phyloP scores from a whole-genome alignment of 2,797 vertebrate species.

The Protosalanx chinensis region DNA sequence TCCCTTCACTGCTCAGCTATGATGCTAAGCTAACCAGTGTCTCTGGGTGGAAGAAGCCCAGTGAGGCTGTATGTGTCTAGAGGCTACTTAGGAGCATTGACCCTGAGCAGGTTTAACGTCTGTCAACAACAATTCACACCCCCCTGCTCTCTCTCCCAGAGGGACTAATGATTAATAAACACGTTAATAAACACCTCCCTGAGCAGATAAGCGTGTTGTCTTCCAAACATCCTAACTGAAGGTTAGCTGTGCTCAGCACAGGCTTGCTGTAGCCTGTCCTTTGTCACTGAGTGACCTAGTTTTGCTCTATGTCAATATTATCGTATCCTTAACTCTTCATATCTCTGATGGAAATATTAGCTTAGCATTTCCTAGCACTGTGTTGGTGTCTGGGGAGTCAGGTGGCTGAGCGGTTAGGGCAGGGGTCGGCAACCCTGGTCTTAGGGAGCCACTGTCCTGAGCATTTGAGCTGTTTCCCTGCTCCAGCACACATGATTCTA shows the following conservation, averaged over 20 bases:
- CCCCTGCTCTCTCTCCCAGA: background rate
- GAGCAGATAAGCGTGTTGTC: background rate
- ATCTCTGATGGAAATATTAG: background rate
- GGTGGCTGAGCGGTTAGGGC: too few relatives aligned
- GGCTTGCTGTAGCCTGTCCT: background rate
- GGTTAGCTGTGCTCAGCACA: background rate
- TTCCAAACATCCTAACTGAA: background rate
- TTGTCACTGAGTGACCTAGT: background rate
- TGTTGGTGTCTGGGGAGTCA: too few relatives aligned
- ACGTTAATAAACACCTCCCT: background rate
- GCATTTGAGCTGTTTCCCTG: too few relatives aligned
- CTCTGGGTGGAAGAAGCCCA: background rate
- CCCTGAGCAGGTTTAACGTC: background rate
- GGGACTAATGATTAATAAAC: background rate
- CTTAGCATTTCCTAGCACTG: background rate
- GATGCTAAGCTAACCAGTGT: background rate
- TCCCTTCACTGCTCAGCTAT: background rate
- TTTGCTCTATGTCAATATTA: background rate
- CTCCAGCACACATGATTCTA: too few relatives aligned
- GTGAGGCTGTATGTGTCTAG: background rate
- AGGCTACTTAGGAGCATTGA: background rate
- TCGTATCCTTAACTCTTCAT: background rate
- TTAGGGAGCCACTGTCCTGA: too few relatives aligned
- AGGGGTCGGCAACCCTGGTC: too few relatives aligned
- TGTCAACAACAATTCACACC: background rate